A percentile compares a stretch with the other conserved stretches of the same genome.
Conservation (phyloP, 2,888 invertebrate genomes). For the Liodrosophila aerea region DNA sequence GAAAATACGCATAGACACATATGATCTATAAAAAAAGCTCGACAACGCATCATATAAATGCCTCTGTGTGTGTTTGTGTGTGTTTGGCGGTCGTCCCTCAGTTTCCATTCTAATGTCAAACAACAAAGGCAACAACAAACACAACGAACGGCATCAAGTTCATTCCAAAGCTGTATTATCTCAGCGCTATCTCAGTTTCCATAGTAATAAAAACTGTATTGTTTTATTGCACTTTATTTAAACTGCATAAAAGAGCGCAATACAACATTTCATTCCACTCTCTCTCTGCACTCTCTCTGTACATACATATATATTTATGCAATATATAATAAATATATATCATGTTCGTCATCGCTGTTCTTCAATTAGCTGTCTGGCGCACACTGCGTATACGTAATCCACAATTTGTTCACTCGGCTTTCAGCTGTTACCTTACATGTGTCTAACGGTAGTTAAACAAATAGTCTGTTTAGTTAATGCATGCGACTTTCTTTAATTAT, state of each 20-base stretch:
- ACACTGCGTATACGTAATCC: conserved; percentile 68
- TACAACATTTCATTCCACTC: background rate
- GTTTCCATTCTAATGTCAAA: conserved; percentile 38
- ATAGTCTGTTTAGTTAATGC: too few relatives aligned
- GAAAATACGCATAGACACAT: conserved; percentile 22
- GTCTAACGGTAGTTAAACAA: too few relatives aligned
- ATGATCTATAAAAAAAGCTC: conserved; percentile 42
- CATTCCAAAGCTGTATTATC: conserved; percentile 43
- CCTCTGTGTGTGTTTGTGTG: too few relatives aligned
- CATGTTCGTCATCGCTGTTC: background rate
- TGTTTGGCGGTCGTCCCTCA: conserved; percentile 34
- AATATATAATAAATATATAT: background rate
- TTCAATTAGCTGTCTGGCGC: conserved; percentile 48
- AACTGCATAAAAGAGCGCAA: conserved; percentile 1
- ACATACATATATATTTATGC: background rate
- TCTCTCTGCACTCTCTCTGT: background rate
- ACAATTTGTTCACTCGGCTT: conserved; percentile 1
- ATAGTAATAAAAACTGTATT: conserved; percentile 9
- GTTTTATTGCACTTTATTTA: conserved; percentile 11
- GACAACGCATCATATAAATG: conserved; percentile 24
- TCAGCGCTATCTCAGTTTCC: conserved; percentile 54
- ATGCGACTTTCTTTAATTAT: too few relatives aligned
- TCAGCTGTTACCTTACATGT: too few relatives aligned
- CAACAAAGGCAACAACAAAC: conserved; percentile 12
- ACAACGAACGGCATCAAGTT: conserved; percentile 56